A percentile compares a stretch with the other conserved stretches of the same genome.
Conservation (phyloP, 1,140 invertebrate species). For the Drosophila pseudoobscura region DNA sequence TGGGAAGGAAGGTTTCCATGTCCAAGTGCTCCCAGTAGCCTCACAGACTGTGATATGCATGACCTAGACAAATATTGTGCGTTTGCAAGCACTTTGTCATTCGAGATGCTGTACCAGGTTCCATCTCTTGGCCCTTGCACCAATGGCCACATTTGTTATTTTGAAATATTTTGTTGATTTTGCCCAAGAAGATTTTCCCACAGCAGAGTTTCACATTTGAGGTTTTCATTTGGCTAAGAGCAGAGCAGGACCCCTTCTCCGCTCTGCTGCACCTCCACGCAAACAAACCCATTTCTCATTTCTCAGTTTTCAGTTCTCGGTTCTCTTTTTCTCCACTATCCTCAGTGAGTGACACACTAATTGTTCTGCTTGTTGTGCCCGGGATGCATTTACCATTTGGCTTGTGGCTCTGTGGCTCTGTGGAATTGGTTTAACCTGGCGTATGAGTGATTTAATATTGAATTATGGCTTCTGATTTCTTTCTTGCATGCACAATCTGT, state of each 20-base stretch:
- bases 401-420: neutral
- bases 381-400: slow-evolving; percentile 37
- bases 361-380: slow-evolving; percentile 62
- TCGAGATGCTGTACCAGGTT: slow-evolving; percentile 17
- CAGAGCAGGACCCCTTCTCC: slow-evolving; percentile 38
- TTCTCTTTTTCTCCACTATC: slow-evolving; percentile 11
- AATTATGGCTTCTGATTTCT: slow-evolving; percentile 73
- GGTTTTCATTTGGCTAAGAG: slow-evolving; percentile 78
- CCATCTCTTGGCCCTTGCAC: slow-evolving; percentile 7
- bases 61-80: slow-evolving; percentile 79
- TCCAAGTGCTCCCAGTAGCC: neutral
- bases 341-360: slow-evolving; percentile 67
- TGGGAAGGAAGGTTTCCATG: too few species aligned
- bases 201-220: slow-evolving; percentile 48
- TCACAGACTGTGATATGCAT: slow-evolving; percentile 60
- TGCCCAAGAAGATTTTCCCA: slow-evolving; percentile 57
- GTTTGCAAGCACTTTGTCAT: slow-evolving; percentile 78
- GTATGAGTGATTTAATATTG: slow-evolving; percentile 81
- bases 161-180: slow-evolving; percentile 81
- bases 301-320: slow-evolving; percentile 9
- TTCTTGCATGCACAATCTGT: slow-evolving; percentile 48
- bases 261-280: slow-evolving; percentile 19
- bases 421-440: slow-evolving; percentile 74
- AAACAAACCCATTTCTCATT: slow-evolving; percentile 55
- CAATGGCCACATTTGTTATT: slow-evolving; percentile 77